Evolutionary conservation across 2,888 invertebrate species (phyloP).

Genomic region (Cantharis nigra): DNA sequence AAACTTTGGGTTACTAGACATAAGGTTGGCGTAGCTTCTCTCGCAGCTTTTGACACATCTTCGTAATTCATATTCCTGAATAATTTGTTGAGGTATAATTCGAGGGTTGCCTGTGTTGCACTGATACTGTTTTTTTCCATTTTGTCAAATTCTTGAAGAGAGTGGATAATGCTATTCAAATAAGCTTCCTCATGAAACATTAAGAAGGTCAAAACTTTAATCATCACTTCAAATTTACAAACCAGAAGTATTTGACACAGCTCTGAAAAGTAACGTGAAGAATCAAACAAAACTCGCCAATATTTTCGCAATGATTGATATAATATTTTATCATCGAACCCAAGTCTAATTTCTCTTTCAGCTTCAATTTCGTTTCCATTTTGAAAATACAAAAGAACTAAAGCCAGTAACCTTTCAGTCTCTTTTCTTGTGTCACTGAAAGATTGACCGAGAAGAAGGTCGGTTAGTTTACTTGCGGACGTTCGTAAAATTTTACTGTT

Average conservation of each 20-base stretch:
- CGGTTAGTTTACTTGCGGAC: neutral
- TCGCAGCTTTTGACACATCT: neutral
- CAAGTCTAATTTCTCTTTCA: neutral
- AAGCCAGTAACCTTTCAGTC: neutral
- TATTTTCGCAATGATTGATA: neutral
- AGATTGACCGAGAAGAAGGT: neutral
- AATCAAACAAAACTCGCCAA: neutral
- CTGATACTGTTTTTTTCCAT: neutral
- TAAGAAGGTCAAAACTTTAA: neutral
- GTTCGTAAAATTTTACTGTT: neutral
- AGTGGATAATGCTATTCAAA: neutral
- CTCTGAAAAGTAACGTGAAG: neutral
- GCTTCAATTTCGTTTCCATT: neutral
- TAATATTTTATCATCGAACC: neutral
- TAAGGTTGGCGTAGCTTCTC: neutral
- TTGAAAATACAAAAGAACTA: neutral
- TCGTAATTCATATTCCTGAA: neutral
- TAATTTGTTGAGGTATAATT: neutral
- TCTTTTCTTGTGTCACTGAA: neutral
- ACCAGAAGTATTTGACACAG: neutral
- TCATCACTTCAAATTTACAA: neutral
- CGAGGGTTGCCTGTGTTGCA: neutral
- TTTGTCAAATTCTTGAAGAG: neutral
- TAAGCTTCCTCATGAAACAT: neutral
- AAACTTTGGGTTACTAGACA: neutral